phyloP scores from a whole-genome alignment of 2,888 invertebrate species.

The Thecophora atra region DNA sequence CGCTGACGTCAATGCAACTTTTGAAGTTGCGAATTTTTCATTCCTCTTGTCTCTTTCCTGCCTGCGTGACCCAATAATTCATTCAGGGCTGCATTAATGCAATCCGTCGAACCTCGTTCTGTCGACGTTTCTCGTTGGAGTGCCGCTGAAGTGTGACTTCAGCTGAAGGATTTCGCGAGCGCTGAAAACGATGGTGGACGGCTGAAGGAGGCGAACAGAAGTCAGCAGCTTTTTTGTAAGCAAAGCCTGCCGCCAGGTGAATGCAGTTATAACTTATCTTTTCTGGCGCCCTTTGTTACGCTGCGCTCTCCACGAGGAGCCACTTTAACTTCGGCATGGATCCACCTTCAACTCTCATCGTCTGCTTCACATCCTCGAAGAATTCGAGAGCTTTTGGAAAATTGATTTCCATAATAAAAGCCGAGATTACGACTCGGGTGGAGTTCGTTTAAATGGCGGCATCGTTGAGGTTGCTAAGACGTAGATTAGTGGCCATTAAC shows the following conservation, averaged over 20 bases:
- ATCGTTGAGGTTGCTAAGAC: constrained; percentile 6
- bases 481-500: constrained; percentile 22
- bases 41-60: neutral
- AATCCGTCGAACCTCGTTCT: neutral
- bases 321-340: neutral
- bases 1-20: neutral
- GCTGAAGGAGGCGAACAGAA: too few species aligned
- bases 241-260: neutral
- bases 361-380: neutral
- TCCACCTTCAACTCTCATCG: neutral
- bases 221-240: neutral
- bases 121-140: neutral
- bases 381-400: constrained; percentile 24
- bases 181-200: too few species aligned
- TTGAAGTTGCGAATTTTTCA: neutral
- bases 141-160: neutral
- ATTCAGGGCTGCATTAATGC: neutral
- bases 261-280: constrained; percentile 9
- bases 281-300: constrained; percentile 10
- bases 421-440: constrained; percentile 18
- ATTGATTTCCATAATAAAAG: constrained; percentile 32
- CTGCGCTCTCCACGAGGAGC: neutral
- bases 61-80: neutral
- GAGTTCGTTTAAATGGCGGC: constrained; percentile 14
- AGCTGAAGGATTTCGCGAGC: neutral